Base-by-base conservation (phyloP, 2,888 invertebrate species). In the Platycheirus albimanus region DNA sequence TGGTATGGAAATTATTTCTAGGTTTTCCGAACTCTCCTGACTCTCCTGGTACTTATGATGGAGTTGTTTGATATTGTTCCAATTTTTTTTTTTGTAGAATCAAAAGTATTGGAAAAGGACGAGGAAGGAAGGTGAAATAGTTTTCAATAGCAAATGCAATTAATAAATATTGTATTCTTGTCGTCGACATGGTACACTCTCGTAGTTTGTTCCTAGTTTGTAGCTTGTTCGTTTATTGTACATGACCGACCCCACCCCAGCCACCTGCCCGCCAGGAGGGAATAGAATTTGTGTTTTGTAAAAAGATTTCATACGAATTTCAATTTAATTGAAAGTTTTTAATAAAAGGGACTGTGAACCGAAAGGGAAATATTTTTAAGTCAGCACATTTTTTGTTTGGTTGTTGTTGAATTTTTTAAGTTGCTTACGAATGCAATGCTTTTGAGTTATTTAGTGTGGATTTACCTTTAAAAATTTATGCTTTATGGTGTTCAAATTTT, bases 101-200 rank as follows among this genome's bases (percentile, higher is more conserved):
- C 52, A n/a, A 63, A 38, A 19, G 49, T 13, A 28, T 7, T 49
- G 49, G 24, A 36, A 36, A 36, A 54, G 5, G n/a, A 11, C 49
- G 43, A 10, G 8, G 10, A 15, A 11, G 7, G 11, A 6, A 11
- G 28, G 11, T 51, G 38, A 41, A 79, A 64, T 58, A 51, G 71
- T 58, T 64, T 78, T 58, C 78, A 66, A 56, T 70, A n/a, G 45
- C 64, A 70, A 80, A 70, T 75, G 75, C 80, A 75, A 80, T 80
- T 80, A 80, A 75, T 80, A 58, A 58, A 58, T 45, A 70, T 75
- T 69, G 58, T 70, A 70, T 70, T 45, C 64, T 43, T 64, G 47
- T 19, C 36, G 13, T 8, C 13, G 54, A 45, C 13, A 41, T 38
- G 30, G 19, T 54, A 36, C 17, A 61, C n/a, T n/a, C n/a, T n/a